Conservation (phyloP, 2,797 vertebrate species). For the Micropoecilia bifurca region DNA sequence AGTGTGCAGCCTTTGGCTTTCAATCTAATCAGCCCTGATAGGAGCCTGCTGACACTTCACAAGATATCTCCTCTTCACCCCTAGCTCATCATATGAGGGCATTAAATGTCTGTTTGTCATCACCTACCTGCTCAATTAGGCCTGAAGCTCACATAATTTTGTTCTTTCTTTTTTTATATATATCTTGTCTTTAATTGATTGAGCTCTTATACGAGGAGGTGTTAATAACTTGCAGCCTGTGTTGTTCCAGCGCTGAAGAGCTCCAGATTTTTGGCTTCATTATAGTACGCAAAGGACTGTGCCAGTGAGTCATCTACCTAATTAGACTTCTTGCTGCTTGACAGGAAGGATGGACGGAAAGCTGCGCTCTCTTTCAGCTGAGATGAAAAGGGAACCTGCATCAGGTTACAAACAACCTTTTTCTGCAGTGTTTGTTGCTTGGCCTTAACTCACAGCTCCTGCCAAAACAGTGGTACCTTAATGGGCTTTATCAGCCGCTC, state of each 20-base stretch:
- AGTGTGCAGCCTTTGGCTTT: conserved; percentile 61
- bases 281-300: conserved; percentile 36
- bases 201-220: conserved; percentile 30
- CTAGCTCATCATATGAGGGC: conserved; percentile 45
- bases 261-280: conserved; percentile 51
- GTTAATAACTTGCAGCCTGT: conserved; percentile 43
- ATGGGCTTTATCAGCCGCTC: conserved; percentile 40
- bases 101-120: conserved; percentile 58
- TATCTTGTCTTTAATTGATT: conserved; percentile 57
- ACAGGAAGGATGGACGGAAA: conserved; percentile 41
- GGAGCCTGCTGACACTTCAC: conserved; percentile 40
- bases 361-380: conserved; percentile 32
- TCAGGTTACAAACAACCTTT: conserved; percentile 40
- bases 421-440: conserved; percentile 15
- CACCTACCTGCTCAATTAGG: conserved; percentile 38
- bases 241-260: conserved; percentile 24
- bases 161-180: conserved; percentile 1
- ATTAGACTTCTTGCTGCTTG: conserved; percentile 52
- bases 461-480: conserved; percentile 32
- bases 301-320: conserved; percentile 47
- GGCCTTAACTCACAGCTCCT: conserved; percentile 21
- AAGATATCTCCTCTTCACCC: conserved; percentile 48
- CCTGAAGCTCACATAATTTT: conserved; percentile 28
- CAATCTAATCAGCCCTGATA: conserved; percentile 66
- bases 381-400: conserved; percentile 39